Base-by-base conservation (phyloP, 2,113 vertebrate species). In the Bujurquina vittata region DNA sequence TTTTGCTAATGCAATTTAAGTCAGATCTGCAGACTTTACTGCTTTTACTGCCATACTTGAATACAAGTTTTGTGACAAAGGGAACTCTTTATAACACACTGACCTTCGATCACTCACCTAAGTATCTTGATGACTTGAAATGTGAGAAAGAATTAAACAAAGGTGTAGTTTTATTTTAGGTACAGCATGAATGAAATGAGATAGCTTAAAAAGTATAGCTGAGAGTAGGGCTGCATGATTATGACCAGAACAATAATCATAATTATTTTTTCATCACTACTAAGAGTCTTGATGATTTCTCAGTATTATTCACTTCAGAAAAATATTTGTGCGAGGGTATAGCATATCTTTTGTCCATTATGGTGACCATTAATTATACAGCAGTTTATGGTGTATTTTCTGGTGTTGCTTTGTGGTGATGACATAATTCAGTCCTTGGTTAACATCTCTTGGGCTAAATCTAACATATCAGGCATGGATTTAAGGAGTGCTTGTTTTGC, bases 21-120 rank as follows among this genome's bases (percentile, higher is more conserved):
- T 54, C 22, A 56, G 77, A 76, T 49, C 8, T 23, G 23, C 49
- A 35, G 59, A 60, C 58, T 46, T 88, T 72, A 82, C 89, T 33
- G 23, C 56, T 85, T 69, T 79, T 35, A 22, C 80, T 59, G 84
- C 65, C 37, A 57, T 43, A 37, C 65, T 76, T 46, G 26, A 89
- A 86, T 57, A 67, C 60, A 79, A 89, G 55, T 89, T 81, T 85
- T 90, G 69, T 55, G 72, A 87, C 61, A 83, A 80, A 49, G 60
- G 52, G 65, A 74, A 62, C 62, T 46, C 74, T 84, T 87, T 78
- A 90, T 65, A 92, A 86, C 88, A 55, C 3, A 17, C 69, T 46
- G 69, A 91, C 86, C 87, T 93, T 90, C 87, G 85, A 88, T 59
- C 84, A 74, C 81, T 92, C 87, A 91, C 86, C 83, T 93, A 87